phyloP scores from a whole-genome alignment of 2,888 invertebrate genomes.

The Cynaeus angustus region DNA sequence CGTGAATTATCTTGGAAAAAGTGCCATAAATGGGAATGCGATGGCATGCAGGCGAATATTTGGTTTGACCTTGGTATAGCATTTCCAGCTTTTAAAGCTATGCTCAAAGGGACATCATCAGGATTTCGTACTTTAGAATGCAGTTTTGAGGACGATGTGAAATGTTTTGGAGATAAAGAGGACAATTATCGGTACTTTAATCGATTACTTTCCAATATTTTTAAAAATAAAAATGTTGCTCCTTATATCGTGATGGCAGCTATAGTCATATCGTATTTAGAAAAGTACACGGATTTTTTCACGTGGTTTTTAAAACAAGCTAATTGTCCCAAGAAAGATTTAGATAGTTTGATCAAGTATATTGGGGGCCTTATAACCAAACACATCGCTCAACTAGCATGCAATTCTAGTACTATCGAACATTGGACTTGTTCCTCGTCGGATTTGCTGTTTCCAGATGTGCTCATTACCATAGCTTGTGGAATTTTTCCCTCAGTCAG shows the following conservation, averaged over 20 bases:
- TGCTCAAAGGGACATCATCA: slow-evolving; percentile 73
- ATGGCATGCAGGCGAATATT: slow-evolving; percentile 76
- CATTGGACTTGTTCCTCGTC: slow-evolving; percentile 65
- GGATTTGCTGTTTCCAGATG: slow-evolving; percentile 63
- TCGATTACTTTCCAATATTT: slow-evolving; percentile 82
- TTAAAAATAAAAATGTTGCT: slow-evolving; percentile 78
- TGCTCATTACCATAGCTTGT: slow-evolving; percentile 75
- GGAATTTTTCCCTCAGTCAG: slow-evolving; percentile 91
- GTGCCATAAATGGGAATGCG: slow-evolving; percentile 84
- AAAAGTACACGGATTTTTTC: slow-evolving; percentile 79
- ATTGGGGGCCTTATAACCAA: slow-evolving; percentile 82
- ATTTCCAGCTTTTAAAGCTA: slow-evolving; percentile 83
- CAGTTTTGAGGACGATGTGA: slow-evolving; percentile 69
- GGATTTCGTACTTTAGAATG: slow-evolving; percentile 68
- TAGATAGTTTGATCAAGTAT: slow-evolving; percentile 63
- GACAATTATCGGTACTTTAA: slow-evolving; percentile 80
- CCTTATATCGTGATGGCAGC: slow-evolving; percentile 83
- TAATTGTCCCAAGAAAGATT: slow-evolving; percentile 66
- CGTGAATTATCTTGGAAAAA: slow-evolving; percentile 73
- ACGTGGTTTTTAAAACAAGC: slow-evolving; percentile 70
- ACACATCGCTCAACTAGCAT: slow-evolving; percentile 83
- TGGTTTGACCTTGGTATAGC: slow-evolving; percentile 84
- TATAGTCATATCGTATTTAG: slow-evolving; percentile 79
- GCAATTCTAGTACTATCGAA: slow-evolving; percentile 69
- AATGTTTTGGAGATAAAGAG: slow-evolving; percentile 69